Percentiles rank a stretch among this genome's conserved stretches.
phyloP scores from a whole-genome alignment of 2,113 vertebrate genomes.

The Oryzias javanicus region DNA sequence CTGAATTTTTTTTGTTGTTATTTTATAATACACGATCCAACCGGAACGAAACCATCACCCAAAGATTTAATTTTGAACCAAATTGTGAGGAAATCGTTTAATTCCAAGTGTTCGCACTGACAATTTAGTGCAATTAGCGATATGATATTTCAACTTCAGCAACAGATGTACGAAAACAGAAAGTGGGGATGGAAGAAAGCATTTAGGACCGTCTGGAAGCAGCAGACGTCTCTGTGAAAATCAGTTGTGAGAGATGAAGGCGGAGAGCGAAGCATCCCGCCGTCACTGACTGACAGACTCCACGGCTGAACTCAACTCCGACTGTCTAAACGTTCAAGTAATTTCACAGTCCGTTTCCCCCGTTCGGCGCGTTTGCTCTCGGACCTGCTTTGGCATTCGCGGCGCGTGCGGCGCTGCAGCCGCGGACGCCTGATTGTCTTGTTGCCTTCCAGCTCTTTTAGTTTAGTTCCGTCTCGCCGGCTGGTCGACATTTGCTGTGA shows the following conservation, averaged over 20 bases:
- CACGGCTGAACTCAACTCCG: slow-evolving; percentile 18
- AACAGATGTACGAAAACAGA: no score
- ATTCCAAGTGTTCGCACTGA: no score
- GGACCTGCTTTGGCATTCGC: slow-evolving; percentile 47
- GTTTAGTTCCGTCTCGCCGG: slow-evolving; percentile 27
- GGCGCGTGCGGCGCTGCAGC: slow-evolving; percentile 10
- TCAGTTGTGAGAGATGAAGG: background rate
- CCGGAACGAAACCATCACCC: no score
- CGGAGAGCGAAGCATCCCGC: background rate
- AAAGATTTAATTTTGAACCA: no score
- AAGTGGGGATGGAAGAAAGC: no score
- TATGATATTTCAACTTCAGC: no score
- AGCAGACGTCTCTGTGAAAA: no score
- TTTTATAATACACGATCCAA: no score
- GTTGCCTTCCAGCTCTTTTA: slow-evolving; percentile 28
- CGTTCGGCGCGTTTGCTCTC: slow-evolving; percentile 30
- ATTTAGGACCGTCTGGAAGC: no score
- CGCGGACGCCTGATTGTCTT: slow-evolving; percentile 37
- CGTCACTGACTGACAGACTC: slow-evolving; percentile 30
- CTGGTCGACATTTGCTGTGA: slow-evolving; percentile 24
- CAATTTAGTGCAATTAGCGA: no score
- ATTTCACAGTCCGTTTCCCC: slow-evolving; percentile 61
- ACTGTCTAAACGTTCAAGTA: slow-evolving; percentile 44
- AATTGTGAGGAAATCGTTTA: no score
- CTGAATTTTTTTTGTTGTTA: no score